Base-by-base conservation (phyloP, 2,888 invertebrate species). In the Macaria liturata region DNA sequence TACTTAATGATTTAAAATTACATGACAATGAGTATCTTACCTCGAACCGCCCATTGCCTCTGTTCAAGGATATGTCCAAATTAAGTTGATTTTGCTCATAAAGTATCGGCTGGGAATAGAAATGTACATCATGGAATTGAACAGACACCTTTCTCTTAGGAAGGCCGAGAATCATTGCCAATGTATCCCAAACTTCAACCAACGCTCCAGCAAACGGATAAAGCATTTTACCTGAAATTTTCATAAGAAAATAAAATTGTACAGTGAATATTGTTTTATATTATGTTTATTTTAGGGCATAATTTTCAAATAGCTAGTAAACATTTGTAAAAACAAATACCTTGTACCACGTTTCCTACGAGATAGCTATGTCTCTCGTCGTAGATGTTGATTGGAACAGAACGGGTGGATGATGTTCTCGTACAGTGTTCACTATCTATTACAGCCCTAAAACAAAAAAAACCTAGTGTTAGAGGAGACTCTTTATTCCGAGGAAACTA, bases 141-240 rank as follows among this genome's bases (percentile, higher is more conserved):
- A 98, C 95, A 0, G 96, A 93, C 32, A 96, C 76, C 64, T 95
- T 91, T 61, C 94, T 93, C 68, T 89, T 93, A 3, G 92, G 75
- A 32, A 91, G 86, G 1, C 93, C 93, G 30, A 74, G 31, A 74
- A 93, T 88, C 76, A 94, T 89, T 0, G 94, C 94, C 7, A 95
- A 74, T 0, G 95, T 94, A 71, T 95, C 94, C 96, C 96, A 96
- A 3, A 94, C 95, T 4, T 94, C 84, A 30, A 92, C 83, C 67
- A 98, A 83, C 62, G 95, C 95, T 37, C 94, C 95, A 1, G 97
- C 95, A 9, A 96, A 96, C 0, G 98, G 97, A 66, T 95, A 94
- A 7, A 95, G 74, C 46, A 93, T 94, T 63, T 95, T 92, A 2
- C 93, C 95, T 92, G 61, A 31, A 67, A 61, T 39, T 5, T 39